Evolutionary conservation across 2,797 vertebrate genomes (phyloP).

Genomic region (Melanotaenia nigrans): DNA sequence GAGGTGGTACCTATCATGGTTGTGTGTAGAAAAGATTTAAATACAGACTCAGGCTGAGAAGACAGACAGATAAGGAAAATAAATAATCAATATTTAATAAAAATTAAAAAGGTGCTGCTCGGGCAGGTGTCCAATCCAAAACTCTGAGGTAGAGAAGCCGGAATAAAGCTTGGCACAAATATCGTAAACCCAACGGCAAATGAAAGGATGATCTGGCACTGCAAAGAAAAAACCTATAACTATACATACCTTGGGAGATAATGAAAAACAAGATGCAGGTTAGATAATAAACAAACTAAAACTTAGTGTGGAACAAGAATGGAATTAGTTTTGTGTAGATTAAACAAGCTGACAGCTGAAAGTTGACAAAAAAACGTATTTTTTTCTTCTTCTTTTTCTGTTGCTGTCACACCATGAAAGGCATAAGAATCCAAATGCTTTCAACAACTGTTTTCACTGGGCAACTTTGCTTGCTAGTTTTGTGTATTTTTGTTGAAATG

Average conservation of each 20-base stretch:
- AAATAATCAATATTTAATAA: not conserved
- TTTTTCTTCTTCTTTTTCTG: not conserved
- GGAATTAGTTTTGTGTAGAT: no score
- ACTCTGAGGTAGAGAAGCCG: not conserved
- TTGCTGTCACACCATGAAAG: not conserved
- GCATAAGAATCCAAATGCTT: not conserved
- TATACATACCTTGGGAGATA: not conserved
- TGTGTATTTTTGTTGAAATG: no score
- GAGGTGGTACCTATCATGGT: not conserved
- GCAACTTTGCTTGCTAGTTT: no score
- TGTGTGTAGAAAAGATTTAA: not conserved
- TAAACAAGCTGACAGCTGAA: no score
- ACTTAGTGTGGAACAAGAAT: not conserved
- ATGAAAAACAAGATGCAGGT: not conserved
- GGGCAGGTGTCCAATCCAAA: not conserved
- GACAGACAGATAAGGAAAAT: not conserved
- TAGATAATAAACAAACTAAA: not conserved
- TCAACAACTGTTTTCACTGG: no score
- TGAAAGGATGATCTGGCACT: not conserved
- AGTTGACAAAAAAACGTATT: not conserved
- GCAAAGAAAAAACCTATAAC: not conserved
- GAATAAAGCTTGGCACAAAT: not conserved
- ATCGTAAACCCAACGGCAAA: not conserved
- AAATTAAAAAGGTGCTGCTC: not conserved
- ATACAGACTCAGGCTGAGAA: not conserved